These are phyloP conservation scores for Xanthostigma xanthostigma DNA, from an alignment of 2,888 invertebrate species.

Conservation along the genomic window DNA sequence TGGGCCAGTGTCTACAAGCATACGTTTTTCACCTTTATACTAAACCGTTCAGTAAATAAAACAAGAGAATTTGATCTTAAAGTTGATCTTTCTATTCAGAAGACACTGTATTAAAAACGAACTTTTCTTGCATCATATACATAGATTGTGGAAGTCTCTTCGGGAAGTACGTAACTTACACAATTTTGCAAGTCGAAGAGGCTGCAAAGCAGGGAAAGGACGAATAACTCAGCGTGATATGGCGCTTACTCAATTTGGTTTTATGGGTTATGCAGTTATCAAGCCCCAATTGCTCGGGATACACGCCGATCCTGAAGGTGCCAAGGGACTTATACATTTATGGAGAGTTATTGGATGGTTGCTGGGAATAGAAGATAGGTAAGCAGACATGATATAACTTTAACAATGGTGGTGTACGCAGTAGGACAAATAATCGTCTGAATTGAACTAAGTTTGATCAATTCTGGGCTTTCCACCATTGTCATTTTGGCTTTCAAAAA, in stretches of 20 bases:
- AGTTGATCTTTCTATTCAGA: no score
- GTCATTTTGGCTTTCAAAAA: no score
- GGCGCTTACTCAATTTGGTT: constrained; percentile 76
- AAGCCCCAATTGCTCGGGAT: constrained; percentile 51
- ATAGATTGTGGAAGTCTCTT: constrained; percentile 53
- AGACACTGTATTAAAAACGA: no score
- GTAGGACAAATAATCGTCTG: no score
- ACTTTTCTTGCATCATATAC: background rate
- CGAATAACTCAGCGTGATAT: constrained; percentile 69
- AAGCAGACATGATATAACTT: constrained; percentile 11
- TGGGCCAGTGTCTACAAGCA: no score
- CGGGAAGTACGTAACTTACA: constrained; percentile 51
- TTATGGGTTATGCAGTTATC: constrained; percentile 58
- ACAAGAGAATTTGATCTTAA: no score
- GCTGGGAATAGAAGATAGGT: constrained; percentile 72
- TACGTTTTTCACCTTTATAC: no score
- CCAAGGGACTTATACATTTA: constrained; percentile 64
- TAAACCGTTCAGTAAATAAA: no score
- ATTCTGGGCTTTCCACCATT: no score
- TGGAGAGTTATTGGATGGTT: constrained; percentile 73
- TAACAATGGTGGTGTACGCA: no score
- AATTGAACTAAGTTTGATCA: no score
- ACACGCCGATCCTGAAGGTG: constrained; percentile 40
- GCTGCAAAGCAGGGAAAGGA: constrained; percentile 31
- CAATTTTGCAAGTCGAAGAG: constrained; percentile 40